Percentiles rank a stretch among this genome's conserved stretches.
Evolutionary conservation across 2,888 invertebrate genomes (phyloP).

Genomic region (Parnassius apollo): DNA sequence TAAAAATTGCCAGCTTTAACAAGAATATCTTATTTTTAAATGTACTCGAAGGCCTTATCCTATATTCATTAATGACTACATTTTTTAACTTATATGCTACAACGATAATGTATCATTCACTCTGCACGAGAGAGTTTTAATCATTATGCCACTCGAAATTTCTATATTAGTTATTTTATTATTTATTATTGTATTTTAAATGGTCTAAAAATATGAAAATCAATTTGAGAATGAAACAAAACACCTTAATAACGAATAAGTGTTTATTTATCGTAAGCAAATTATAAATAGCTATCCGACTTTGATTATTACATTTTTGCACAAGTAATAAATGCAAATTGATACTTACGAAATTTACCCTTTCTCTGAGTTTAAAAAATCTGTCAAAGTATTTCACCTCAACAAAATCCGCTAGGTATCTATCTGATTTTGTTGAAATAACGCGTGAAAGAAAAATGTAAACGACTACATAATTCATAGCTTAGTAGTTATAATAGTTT

Average conservation of each 20-base stretch:
- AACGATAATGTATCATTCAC: slow-evolving; percentile 2
- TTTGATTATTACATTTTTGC: slow-evolving; percentile 6
- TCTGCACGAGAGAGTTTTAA: not conserved
- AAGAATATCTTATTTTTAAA: slow-evolving; percentile 1
- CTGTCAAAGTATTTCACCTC: no score
- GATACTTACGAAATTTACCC: no score
- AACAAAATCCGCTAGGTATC: no score
- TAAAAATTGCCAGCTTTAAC: slow-evolving; percentile 2
- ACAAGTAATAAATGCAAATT: not conserved
- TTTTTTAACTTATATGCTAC: slow-evolving; percentile 22
- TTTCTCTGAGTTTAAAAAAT: no score
- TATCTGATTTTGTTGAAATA: no score
- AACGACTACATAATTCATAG: no score
- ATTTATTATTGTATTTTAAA: no score
- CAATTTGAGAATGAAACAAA: no score
- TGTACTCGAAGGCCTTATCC: slow-evolving; percentile 10
- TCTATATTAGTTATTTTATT: no score
- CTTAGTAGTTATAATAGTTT: no score
- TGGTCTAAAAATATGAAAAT: no score
- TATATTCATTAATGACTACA: slow-evolving; percentile 18
- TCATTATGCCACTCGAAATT: not conserved
- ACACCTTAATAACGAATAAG: not conserved
- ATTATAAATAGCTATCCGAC: not conserved
- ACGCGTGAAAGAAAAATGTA: no score
- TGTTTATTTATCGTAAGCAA: slow-evolving; percentile 6